Evolutionary conservation across 64 coral and sea anemone species (phyloP), one percentile per base, ranked within the genome.

Genomic region (Porites lutea): DNA sequence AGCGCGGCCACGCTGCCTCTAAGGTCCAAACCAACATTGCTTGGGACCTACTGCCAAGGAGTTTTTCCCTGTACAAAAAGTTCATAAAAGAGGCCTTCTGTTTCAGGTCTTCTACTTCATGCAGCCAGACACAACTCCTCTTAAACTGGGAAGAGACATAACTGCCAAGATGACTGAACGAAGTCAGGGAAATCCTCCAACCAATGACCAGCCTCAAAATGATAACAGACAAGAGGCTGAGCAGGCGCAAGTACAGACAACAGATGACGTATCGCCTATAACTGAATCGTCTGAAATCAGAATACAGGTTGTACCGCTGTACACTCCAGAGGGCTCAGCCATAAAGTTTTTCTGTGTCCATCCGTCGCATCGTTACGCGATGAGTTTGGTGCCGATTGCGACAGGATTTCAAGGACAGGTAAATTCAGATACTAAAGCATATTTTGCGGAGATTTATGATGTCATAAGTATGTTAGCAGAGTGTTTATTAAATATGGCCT

Each of bases 381-480:
- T 95, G 93, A 95, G 88, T 55, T 63, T 94, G 71, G 88, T 87
- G 4, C 85, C 93, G 2, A 72, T 94, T 45, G 78, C 93, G 6
- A n/a, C 58, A 11, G 93, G 93, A 70, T 94, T 94, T 90, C 78
- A 90, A 75, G 76, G 72, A 22, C 93, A 94, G 93, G 93, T 94
- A 86, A 47, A 59, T 51, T 76, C 16, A 15, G 45, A 13, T 13
- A 47, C 6, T 13, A 74, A 37, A 45, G n/a, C 13, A 37, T 37
- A 37, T 22, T 13, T 4, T 37, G 27, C 27, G 27, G 27, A 37
- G 0, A 37, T 37, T 37, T 37, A 37, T 37, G 27, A 1, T 37
- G 27, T 37, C 27, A 37, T 37, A 37, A 37, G 27, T 37, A 37
- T 37, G 27, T 37, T 37, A 37, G 0, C 27, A 37, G 27, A 37